phyloP scores from a whole-genome alignment of 2,797 vertebrate species.

The Morelia viridis region DNA sequence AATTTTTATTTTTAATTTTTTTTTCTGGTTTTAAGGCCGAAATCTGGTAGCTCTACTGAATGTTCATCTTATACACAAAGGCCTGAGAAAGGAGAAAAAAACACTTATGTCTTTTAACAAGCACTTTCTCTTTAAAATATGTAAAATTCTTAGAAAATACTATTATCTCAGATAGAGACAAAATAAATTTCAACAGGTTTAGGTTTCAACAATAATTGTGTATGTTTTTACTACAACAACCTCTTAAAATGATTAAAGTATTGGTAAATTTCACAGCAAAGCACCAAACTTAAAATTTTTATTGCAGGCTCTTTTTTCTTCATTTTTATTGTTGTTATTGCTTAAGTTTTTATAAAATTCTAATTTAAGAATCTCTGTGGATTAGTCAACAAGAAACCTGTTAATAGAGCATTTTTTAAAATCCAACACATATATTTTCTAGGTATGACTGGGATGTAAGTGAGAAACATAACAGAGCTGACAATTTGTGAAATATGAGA shows the following conservation, averaged over 20 bases:
- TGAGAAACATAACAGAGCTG: background rate
- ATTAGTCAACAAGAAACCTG: background rate
- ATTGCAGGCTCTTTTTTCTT: background rate
- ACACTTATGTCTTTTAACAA: background rate
- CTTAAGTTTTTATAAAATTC: background rate
- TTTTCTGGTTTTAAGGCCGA: background rate
- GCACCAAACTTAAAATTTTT: background rate
- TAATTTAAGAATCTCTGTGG: background rate
- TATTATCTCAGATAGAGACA: background rate
- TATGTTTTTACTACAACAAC: background rate
- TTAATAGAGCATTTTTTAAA: background rate
- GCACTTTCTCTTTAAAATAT: background rate
- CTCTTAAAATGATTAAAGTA: background rate
- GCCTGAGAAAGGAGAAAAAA: background rate
- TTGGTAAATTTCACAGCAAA: background rate
- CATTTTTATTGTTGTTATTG: background rate
- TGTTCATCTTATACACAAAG: background rate
- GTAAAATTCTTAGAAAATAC: background rate
- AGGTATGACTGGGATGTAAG: background rate
- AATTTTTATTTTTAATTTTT: background rate
- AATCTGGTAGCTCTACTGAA: background rate
- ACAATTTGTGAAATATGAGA: background rate
- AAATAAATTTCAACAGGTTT: background rate
- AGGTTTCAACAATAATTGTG: constrained; percentile 7
- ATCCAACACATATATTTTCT: background rate